Percentiles rank a stretch among this genome's conserved stretches.
phyloP scores from a whole-genome alignment of 2,888 invertebrate species.

The Adela reaumurella region DNA sequence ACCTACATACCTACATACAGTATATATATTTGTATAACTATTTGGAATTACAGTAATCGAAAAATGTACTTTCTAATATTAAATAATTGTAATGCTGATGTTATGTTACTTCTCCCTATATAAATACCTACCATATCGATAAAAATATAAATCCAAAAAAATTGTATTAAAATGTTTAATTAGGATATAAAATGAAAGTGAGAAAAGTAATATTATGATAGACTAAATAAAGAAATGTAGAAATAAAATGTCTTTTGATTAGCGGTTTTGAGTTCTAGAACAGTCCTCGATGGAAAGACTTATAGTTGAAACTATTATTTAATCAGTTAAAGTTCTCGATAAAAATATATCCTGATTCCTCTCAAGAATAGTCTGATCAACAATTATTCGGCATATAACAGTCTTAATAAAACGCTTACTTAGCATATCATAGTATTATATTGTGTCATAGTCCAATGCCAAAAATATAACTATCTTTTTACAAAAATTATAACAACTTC shows the following conservation, averaged over 20 bases:
- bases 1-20: neutral
- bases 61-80: conserved; percentile 31
- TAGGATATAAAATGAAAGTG: conserved; percentile 53
- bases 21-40: conserved; percentile 25
- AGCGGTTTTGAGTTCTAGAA: conserved; percentile 40
- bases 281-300: conserved; percentile 34
- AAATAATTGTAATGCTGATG: conserved; percentile 45
- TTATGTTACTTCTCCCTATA: conserved; percentile 52
- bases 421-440: conserved; percentile 59
- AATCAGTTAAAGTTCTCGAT: conserved; percentile 48
- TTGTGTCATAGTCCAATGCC: conserved; percentile 59
- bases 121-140: conserved; percentile 50
- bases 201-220: conserved; percentile 46
- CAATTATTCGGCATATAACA: conserved; percentile 57
- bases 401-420: conserved; percentile 58
- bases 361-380: conserved; percentile 57
- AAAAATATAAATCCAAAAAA: conserved; percentile 52
- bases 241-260: conserved; percentile 50
- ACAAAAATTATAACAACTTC: conserved; percentile 49
- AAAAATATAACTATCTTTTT: conserved; percentile 59
- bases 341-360: conserved; percentile 51
- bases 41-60: conserved; percentile 45
- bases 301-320: conserved; percentile 46
- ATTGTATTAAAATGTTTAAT: conserved; percentile 53
- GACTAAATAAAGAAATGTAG: conserved; percentile 30